Evolutionary conservation across 2,113 vertebrate species (phyloP).

Genomic region (Tiliqua scincoides): DNA sequence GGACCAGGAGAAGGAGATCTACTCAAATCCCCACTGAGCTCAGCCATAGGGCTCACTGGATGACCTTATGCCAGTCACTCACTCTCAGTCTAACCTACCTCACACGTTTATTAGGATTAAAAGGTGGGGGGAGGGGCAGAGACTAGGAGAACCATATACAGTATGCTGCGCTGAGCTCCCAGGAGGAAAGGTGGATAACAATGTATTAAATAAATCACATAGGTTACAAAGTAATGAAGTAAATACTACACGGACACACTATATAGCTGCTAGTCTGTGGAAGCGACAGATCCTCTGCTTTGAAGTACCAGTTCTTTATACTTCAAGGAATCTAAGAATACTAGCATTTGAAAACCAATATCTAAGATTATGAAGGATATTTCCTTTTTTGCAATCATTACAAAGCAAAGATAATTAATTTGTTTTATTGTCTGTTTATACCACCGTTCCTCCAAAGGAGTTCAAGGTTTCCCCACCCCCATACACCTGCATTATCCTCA

Average conservation of each 20-base stretch:
- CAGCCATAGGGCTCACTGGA: no score
- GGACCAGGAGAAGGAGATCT: no score
- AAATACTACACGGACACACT: not conserved
- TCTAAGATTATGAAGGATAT: not conserved
- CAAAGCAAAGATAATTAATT: not conserved
- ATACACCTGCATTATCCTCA: not conserved
- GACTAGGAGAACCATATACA: no score
- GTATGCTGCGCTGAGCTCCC: no score
- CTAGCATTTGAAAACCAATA: not conserved
- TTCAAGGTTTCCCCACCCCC: not conserved
- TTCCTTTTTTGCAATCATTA: not conserved
- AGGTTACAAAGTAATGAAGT: not conserved
- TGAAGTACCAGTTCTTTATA: no score
- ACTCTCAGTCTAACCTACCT: no score
- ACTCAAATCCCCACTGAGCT: no score
- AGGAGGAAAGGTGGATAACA: no score
- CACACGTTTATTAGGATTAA: no score
- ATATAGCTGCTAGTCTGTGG: not conserved
- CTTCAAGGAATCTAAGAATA: not conserved
- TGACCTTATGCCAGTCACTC: no score
- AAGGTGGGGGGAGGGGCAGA: no score
- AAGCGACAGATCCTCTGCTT: not conserved
- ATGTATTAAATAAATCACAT: not conserved
- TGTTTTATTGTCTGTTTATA: not conserved
- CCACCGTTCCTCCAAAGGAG: not conserved